These are phyloP conservation scores for Acestrorhynchus altus DNA, from an alignment of 2,797 vertebrate species.

Conservation along the genomic window DNA sequence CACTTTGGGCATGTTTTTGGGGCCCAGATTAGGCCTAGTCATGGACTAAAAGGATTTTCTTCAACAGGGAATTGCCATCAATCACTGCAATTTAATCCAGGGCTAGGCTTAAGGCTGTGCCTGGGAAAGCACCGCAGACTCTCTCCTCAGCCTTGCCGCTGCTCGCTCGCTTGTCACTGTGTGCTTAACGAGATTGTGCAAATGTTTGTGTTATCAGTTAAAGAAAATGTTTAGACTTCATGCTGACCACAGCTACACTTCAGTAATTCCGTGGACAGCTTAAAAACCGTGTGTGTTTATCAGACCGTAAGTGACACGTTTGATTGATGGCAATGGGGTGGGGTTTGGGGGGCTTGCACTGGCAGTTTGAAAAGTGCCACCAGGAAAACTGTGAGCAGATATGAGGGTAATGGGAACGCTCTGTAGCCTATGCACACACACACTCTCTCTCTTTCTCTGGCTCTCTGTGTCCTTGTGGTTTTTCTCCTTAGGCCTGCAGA, in stretches of 20 bases:
- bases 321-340: constrained; percentile 63
- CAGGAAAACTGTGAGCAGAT: constrained; percentile 59
- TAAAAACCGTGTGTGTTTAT: constrained; percentile 68
- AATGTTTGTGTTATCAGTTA: constrained; percentile 77
- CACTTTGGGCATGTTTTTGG: constrained; percentile 16
- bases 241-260: constrained; percentile 62
- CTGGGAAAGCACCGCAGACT: constrained; percentile 37
- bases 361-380: constrained; percentile 63
- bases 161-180: constrained; percentile 30
- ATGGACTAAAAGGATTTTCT: constrained; percentile 36
- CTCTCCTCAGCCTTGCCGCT: constrained; percentile 24
- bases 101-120: constrained; percentile 39
- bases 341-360: constrained; percentile 34
- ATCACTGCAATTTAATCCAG: constrained; percentile 37
- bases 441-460: constrained; percentile 30
- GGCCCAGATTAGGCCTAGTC: constrained; percentile 15
- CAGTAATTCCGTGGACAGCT: constrained; percentile 65
- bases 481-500: constrained; percentile 36
- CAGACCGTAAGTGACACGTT: constrained; percentile 60
- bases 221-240: constrained; percentile 73
- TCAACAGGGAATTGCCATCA: constrained; percentile 22
- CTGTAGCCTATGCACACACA: constrained; percentile 21
- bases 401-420: constrained; percentile 51
- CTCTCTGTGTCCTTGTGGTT: constrained; percentile 38
- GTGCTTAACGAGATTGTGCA: constrained; percentile 64